Conservation (phyloP, 1,140 invertebrate genomes). For the Latrodectus geometricus region DNA sequence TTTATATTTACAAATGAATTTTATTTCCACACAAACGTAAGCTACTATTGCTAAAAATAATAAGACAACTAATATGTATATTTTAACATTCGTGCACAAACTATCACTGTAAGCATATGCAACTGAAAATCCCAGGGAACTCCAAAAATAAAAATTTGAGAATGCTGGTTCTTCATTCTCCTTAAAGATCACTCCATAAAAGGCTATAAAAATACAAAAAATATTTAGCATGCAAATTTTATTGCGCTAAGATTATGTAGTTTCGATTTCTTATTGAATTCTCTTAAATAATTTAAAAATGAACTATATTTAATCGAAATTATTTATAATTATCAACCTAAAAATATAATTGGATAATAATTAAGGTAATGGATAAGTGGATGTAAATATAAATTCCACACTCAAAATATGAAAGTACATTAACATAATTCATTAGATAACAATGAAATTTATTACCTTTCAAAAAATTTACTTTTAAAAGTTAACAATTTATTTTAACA, state of each 20-base stretch:
- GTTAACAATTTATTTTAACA: too few relatives aligned
- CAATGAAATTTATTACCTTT: too few relatives aligned
- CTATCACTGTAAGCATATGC: conserved; percentile 76
- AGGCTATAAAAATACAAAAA: conserved; percentile 73
- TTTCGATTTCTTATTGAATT: too few relatives aligned
- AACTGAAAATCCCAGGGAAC: conserved; percentile 91
- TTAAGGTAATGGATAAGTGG: too few relatives aligned
- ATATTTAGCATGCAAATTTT: background rate
- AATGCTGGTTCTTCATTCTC: conserved; percentile 95
- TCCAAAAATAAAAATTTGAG: conserved; percentile 95
- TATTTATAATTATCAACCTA: too few relatives aligned
- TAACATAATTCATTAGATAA: too few relatives aligned
- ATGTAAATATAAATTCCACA: too few relatives aligned
- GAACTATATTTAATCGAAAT: too few relatives aligned
- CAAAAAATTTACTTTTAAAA: too few relatives aligned
- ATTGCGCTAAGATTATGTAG: background rate
- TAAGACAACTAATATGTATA: conserved; percentile 79
- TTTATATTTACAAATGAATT: background rate
- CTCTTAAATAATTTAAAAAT: too few relatives aligned
- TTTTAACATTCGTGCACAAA: conserved; percentile 88
- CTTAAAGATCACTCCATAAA: conserved; percentile 92
- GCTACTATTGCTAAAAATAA: conserved; percentile 11
- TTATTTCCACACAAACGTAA: conserved; percentile 27
- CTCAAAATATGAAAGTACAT: too few relatives aligned
- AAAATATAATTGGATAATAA: too few relatives aligned